These are phyloP conservation scores for Heteromormyrus szaboi DNA, from an alignment of 2,797 vertebrate genomes.

Conservation along the genomic window DNA sequence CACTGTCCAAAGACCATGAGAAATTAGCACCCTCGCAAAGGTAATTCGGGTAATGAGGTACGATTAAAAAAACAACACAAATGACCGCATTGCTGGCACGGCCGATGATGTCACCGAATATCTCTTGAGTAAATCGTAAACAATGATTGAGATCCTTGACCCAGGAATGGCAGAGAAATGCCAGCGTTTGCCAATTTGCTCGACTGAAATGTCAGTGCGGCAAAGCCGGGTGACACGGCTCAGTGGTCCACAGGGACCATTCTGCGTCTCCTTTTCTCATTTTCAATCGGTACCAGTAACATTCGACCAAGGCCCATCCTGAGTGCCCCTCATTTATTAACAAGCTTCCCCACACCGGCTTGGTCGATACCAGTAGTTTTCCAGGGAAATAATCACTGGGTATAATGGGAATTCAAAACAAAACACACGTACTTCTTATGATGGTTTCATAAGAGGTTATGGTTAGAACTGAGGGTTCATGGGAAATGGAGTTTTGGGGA, in stretches of 20 bases:
- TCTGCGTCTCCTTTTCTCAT: constrained; percentile 24
- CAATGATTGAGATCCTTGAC: constrained; percentile 48
- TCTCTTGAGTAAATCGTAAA: constrained; percentile 54
- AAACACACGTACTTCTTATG: background rate
- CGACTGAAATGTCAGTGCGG: constrained; percentile 58
- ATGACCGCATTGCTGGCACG: constrained; percentile 24
- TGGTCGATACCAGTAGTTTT: background rate
- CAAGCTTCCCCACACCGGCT: background rate
- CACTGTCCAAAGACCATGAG: constrained; percentile 53
- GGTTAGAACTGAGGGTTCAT: background rate
- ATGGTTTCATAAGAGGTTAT: background rate
- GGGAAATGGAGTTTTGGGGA: background rate
- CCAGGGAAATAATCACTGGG: background rate
- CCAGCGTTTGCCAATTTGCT: constrained; percentile 54
- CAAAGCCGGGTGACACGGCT: background rate
- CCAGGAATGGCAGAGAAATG: constrained; percentile 55
- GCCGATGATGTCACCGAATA: constrained; percentile 26
- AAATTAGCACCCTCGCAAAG: constrained; percentile 4
- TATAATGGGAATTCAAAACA: background rate
- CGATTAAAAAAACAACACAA: background rate
- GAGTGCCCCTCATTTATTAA: background rate
- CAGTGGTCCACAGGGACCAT: background rate
- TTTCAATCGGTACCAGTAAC: background rate
- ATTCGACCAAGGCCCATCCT: background rate
- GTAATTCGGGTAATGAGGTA: background rate